These are phyloP conservation scores for Microcebus murinus DNA, from an alignment of 2,113 vertebrate species.

Conservation along the genomic window DNA sequence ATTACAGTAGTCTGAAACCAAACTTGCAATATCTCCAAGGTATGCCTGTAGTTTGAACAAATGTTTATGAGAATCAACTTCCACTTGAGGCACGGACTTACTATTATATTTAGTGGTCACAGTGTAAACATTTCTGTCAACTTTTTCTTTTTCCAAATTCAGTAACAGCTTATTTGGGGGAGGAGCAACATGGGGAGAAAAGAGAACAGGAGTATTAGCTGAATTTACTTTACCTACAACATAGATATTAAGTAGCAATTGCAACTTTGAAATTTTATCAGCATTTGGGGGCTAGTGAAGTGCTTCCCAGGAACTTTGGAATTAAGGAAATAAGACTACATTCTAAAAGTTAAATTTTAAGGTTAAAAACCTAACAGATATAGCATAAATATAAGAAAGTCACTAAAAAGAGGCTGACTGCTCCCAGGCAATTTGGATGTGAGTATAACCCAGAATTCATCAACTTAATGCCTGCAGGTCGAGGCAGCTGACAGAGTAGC, in stretches of 20 bases:
- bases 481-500: background rate
- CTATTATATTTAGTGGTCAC: background rate
- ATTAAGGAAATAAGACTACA: background rate
- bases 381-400: background rate
- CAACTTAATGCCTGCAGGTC: background rate
- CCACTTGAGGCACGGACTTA: background rate
- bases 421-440: background rate
- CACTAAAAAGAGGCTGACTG: background rate
- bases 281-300: background rate
- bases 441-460: background rate
- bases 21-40: background rate
- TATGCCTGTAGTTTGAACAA: background rate
- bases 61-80: background rate
- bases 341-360: background rate
- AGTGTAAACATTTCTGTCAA: background rate
- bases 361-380: background rate
- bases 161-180: background rate
- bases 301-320: background rate
- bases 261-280: background rate
- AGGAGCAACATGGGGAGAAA: background rate
- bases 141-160: background rate
- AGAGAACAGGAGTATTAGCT: background rate
- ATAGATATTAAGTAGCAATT: background rate
- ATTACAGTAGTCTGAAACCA: background rate
- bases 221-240: background rate